Base-by-base conservation (phyloP, 2,888 invertebrate species). In the Sesia apiformis region DNA sequence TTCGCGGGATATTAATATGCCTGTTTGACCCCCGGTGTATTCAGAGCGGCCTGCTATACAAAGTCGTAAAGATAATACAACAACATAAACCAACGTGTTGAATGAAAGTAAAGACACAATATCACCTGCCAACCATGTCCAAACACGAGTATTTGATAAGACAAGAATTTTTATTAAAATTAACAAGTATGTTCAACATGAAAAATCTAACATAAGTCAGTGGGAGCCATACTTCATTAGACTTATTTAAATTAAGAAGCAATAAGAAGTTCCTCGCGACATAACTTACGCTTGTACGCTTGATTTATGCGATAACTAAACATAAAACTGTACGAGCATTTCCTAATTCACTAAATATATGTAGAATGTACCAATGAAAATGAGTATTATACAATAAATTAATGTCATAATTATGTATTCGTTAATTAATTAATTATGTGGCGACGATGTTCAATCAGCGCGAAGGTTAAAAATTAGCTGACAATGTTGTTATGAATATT, bases 401-500 rank as follows among this genome's bases (percentile, higher is more conserved):
- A 74, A 74, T 77, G 73, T 68, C 70, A 72, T 66, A 69, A 80
- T 83, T 78, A 81, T 74, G 67, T 74, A 78, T 79, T 71, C 74
- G 69, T 76, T 80, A 78, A 82, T 85, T 84, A 84, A 85, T 85
- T 84, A 82, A 84, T 83, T 76, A 82, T 67, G 77, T 79, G 78
- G 72, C 74, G 72, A 81, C 74, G 75, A 70, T 76, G 73, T 79
- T 83, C 73, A 79, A 83, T 85, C 81, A 84, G 78, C 72, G 72
- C 71, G 70, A 77, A 71, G 70, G 71, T 76, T 76, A 76, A 78
- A 78, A 83, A 83, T 80, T 76, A 79, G 72, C 76, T 80, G 80
- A 78, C 78, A 80, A 70, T 70, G 63, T 65, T 68, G 73, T 74
- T 75, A 80, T 83, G 71, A 81, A 81, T 81, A 80, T 78, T 38